phyloP scores from a whole-genome alignment of 2,797 vertebrate genomes.

The Sebastes hubbsi region DNA sequence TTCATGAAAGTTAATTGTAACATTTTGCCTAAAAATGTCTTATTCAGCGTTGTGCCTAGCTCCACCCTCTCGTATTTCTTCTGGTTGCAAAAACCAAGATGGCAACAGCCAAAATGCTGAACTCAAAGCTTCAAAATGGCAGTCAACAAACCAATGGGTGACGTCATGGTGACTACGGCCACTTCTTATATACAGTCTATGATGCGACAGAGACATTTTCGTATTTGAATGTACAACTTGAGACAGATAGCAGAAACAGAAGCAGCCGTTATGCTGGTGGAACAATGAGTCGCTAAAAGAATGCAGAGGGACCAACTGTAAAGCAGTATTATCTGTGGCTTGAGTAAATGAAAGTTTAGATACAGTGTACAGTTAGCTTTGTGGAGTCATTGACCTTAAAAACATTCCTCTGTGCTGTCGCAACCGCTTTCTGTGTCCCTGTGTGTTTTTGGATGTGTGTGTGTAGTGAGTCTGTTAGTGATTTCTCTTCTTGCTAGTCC shows the following conservation, averaged over 20 bases:
- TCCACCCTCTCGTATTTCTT: no score
- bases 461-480: slow-evolving; percentile 46
- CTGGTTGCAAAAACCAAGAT: no score
- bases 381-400: slow-evolving; percentile 61
- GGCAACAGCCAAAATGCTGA: no score
- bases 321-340: slow-evolving; percentile 54
- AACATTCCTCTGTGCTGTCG: slow-evolving; percentile 58
- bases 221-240: neutral
- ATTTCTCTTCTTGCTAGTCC: slow-evolving; percentile 51
- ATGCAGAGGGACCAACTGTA: slow-evolving; percentile 19
- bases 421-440: slow-evolving; percentile 24
- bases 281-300: slow-evolving; percentile 44
- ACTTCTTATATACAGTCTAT: no score
- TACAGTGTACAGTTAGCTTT: slow-evolving; percentile 56
- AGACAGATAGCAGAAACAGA: neutral
- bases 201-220: neutral
- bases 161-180: no score
- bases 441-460: slow-evolving; percentile 34
- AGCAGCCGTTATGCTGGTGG: neutral
- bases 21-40: no score
- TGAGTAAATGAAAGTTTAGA: slow-evolving; percentile 58
- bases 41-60: no score
- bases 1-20: no score
- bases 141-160: no score
- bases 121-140: no score